Conservation (phyloP, 2,888 invertebrate genomes). For the Drosophila atripex region DNA sequence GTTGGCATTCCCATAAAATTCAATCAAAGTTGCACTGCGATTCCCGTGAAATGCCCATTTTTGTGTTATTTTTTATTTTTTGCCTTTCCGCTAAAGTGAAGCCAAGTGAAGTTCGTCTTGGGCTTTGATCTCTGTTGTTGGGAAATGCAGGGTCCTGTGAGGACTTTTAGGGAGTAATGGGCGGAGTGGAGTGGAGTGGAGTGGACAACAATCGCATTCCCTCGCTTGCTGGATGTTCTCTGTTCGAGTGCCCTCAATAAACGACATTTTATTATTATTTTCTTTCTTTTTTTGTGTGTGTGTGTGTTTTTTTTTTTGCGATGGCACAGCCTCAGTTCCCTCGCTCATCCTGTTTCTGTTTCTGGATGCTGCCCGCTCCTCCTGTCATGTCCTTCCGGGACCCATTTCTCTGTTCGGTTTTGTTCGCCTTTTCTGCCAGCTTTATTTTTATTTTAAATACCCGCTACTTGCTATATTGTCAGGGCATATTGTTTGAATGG, state of each 20-base stretch:
- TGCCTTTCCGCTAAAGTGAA: neutral
- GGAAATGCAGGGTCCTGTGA: slow-evolving; percentile 1
- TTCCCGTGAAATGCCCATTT: slow-evolving; percentile 17
- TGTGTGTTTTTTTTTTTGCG: slow-evolving; percentile 1
- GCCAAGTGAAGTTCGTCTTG: slow-evolving; percentile 35
- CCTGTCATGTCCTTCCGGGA: slow-evolving; percentile 13
- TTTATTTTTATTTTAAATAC: neutral
- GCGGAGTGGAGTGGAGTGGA: slow-evolving; percentile 2
- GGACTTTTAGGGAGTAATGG: slow-evolving; percentile 5
- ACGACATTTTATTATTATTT: slow-evolving; percentile 73
- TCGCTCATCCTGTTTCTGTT: slow-evolving; percentile 10
- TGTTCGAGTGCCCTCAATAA: slow-evolving; percentile 60
- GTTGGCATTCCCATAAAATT: slow-evolving; percentile 32
- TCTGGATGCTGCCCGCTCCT: neutral
- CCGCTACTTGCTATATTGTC: neutral
- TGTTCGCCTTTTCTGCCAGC: slow-evolving; percentile 10
- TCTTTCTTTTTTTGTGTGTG: slow-evolving; percentile 13
- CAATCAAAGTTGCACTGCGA: slow-evolving; percentile 40
- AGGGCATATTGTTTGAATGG: neutral
- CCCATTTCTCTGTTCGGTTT: slow-evolving; percentile 42
- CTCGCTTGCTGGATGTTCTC: slow-evolving; percentile 6
- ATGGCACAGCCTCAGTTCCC: slow-evolving; percentile 8
- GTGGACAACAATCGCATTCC: slow-evolving; percentile 36
- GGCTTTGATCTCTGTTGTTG: slow-evolving; percentile 33
- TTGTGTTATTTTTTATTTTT: slow-evolving; percentile 1